Evolutionary conservation across 2,797 vertebrate genomes (phyloP).

Genomic region (Rousettus madagascariensis): DNA sequence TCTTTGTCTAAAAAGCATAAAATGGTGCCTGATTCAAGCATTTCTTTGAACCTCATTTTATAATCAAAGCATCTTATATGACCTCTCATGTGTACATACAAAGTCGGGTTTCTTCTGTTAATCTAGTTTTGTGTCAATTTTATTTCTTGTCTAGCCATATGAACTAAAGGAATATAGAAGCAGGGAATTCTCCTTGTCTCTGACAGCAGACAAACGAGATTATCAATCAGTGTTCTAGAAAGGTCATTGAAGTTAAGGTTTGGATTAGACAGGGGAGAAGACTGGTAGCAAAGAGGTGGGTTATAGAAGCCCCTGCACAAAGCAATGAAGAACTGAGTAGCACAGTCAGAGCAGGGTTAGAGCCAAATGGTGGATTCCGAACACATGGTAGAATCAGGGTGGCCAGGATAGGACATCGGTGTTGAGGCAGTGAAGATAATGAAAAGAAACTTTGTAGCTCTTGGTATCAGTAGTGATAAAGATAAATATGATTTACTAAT

Average conservation of each 20-base stretch:
- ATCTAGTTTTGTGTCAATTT: not conserved
- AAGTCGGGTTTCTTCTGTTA: not conserved
- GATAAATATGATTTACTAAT: not conserved
- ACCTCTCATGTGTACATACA: not conserved
- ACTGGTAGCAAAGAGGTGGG: too few relatives aligned
- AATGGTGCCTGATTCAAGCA: too few relatives aligned
- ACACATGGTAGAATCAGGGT: not conserved
- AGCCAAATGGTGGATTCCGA: not conserved
- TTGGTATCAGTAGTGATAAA: not conserved
- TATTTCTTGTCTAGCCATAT: not conserved
- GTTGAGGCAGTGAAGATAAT: not conserved
- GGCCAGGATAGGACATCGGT: not conserved
- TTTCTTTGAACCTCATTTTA: not conserved
- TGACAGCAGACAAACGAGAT: not conserved
- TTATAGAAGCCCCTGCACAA: not conserved
- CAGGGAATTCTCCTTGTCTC: not conserved
- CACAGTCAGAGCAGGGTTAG: not conserved
- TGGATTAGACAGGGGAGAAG: not conserved
- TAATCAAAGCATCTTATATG: not conserved
- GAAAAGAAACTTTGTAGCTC: not conserved
- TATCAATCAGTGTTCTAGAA: not conserved
- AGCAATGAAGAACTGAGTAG: fast-evolving
- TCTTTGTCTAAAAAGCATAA: too few relatives aligned
- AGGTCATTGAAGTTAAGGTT: not conserved
- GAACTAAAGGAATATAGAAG: not conserved